Evolutionary conservation across 2,113 vertebrate genomes (phyloP), one percentile per base, ranked within the genome.

Genomic region (Dolichotis patagonum): DNA sequence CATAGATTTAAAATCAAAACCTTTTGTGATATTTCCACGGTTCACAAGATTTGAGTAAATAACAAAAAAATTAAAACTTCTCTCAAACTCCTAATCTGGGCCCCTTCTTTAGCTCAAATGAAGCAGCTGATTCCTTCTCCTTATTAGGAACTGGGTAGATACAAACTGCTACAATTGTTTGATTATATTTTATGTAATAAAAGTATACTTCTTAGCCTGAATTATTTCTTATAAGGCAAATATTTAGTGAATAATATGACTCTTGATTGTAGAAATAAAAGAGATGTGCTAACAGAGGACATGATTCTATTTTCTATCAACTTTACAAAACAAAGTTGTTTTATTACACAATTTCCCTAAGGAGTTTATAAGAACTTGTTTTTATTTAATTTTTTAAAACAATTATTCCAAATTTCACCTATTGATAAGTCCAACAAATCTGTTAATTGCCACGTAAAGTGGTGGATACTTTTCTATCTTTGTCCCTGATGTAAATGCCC

Each of bases 251-350:
- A 35, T 7, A 49, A 1, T 41, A 13, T 77, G 14, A 56, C 0
- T 75, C 10, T 69, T 71, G 30, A 28, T 7, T 22, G 43, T 46
- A 11, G 19, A 32, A 56, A 69, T 90, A 35, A 82, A 49, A 46
- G 88, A 85, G 2, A 46, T 58, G 2, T 65, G 14, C 63, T 91
- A 49, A 26, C 20, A 88, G 38, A 81, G 88, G 69, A 17, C 35
- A 49, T 30, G 43, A 1, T 90, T 93, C 32, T 84, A 65, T 84
- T 96, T 90, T 90, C 32, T 73, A 52, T 56, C 71, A 65, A 56
- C 19, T 78, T 93, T 56, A 95, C 16, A 56, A 86, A 93, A 90
- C n/a, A 65, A 92, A 46, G 9, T 94, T 26, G 1, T 62, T 94
- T 32, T 46, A 54, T 86, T 84, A 88, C 20, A 24, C 82, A 63